phyloP scores from a whole-genome alignment of 2,888 invertebrate genomes.

The Drosophila meridiana region DNA sequence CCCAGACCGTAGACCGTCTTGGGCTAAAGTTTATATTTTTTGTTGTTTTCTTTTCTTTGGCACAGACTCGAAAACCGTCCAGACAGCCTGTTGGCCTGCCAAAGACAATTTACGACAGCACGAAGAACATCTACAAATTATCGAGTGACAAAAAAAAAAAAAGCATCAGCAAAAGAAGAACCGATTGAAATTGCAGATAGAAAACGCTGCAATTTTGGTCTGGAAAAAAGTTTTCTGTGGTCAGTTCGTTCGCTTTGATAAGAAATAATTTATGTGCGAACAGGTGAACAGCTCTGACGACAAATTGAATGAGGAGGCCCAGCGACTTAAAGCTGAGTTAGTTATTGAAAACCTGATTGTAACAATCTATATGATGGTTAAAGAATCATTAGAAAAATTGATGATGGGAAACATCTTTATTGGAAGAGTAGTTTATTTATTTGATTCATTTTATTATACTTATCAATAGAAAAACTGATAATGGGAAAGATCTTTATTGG shows the following conservation, averaged over 20 bases:
- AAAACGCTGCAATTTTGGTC: conserved; percentile 57
- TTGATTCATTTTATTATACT: no score
- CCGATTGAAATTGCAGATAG: conserved; percentile 63
- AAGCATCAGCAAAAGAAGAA: neutral
- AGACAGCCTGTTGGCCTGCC: conserved; percentile 63
- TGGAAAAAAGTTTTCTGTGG: conserved; percentile 65
- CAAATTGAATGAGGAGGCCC: conserved; percentile 30
- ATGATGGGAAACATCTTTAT: neutral
- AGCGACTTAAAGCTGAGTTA: conserved; percentile 19
- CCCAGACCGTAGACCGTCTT: conserved; percentile 23
- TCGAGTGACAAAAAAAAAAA: conserved; percentile 64
- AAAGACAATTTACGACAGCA: conserved; percentile 78
- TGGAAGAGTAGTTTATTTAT: neutral
- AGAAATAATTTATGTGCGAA: conserved; percentile 76
- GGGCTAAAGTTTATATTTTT: conserved; percentile 36
- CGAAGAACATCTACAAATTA: conserved; percentile 74
- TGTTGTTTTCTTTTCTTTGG: conserved; percentile 51
- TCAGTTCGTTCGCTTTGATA: conserved; percentile 66
- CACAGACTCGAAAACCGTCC: conserved; percentile 37
- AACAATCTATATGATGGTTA: neutral
- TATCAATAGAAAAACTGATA: neutral
- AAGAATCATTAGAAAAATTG: neutral
- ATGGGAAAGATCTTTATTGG: neutral
- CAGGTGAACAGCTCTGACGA: conserved; percentile 17
- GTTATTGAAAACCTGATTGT: neutral